These are phyloP conservation scores for Capitulum mitella DNA, from an alignment of 2,888 invertebrate species.

Conservation along the genomic window DNA sequence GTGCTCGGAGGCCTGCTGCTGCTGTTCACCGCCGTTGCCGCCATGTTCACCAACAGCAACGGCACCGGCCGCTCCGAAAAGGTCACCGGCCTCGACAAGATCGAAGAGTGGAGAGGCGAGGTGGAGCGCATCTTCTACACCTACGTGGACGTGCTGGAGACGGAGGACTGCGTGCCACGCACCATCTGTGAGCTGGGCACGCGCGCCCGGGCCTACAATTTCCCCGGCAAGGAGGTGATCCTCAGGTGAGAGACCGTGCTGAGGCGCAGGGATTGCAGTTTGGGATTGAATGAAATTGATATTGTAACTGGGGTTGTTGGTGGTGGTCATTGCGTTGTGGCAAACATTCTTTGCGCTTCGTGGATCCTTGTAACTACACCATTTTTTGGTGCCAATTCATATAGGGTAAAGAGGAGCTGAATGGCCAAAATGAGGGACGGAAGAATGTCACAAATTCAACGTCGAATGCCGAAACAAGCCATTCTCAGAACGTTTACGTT, in stretches of 20 bases:
- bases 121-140: conserved; percentile 35
- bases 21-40: conserved; percentile 31
- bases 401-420: too few species aligned
- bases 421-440: too few species aligned
- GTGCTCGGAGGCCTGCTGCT: conserved; percentile 33
- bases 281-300: too few species aligned
- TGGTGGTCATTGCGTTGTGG: too few species aligned
- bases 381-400: too few species aligned
- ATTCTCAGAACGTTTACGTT: too few species aligned
- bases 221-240: conserved; percentile 33
- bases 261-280: too few species aligned
- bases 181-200: conserved; percentile 33
- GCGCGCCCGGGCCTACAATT: conserved; percentile 31
- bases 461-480: too few species aligned
- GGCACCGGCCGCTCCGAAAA: background rate
- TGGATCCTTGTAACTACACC: too few species aligned
- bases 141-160: conserved; percentile 34
- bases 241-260: conserved; percentile 29
- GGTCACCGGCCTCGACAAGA: background rate
- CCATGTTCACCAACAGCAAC: background rate
- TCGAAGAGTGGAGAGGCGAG: conserved; percentile 25
- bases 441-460: too few species aligned
- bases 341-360: too few species aligned
- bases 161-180: conserved; percentile 33
- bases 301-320: too few species aligned